Evolutionary conservation across 1,140 invertebrate species (phyloP), one percentile per base, ranked within the genome.

Genomic region (Heliconius hewitsoni): DNA sequence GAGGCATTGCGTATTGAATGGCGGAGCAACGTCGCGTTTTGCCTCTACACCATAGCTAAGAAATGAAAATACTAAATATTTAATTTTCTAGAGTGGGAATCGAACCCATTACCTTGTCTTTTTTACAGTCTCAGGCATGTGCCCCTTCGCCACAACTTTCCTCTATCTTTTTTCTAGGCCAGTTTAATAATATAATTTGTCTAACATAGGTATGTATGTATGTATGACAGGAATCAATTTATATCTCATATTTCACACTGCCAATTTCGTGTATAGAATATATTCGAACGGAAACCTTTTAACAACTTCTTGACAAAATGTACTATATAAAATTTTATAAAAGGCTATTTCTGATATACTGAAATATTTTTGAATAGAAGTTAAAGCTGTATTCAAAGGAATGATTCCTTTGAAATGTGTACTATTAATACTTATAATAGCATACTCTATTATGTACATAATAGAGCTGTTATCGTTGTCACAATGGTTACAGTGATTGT

Each of bases 311-410:
- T 30, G 60, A 66, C 27, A 30, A 66, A 30, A 18, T 66, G 16
- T 5, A 66, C 60, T 66, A 66, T 66, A 30, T 66, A 30, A 66
- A 30, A 66, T 66, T 27, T 66, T 66, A 55, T 74, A 74, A 37
- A 23, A 42, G 46, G 73, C 60, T 30, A 66, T 66, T 66, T 66
- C 27, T 66, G 60, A 8, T 27, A 57, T 23, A 66, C 13, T 66
- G 27, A 30, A 66, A 66, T 66, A 66, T 66, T 66, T 66, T 66
- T 66, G 60, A 66, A 66, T 30, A 66, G 55, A 60, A n/a, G 55
- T 60, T 60, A 60, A 9, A 60, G 27, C 11, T 66, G 11, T 13
- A 66, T 30, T 66, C 60, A 66, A 66, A 66, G 60, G 27, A 66
- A 30, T 30, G 9, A 3, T 30, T 66, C 27, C 27, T 30, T 66